Conservation (phyloP, 2,797 vertebrate species). For the Mionectes olivaceus region DNA sequence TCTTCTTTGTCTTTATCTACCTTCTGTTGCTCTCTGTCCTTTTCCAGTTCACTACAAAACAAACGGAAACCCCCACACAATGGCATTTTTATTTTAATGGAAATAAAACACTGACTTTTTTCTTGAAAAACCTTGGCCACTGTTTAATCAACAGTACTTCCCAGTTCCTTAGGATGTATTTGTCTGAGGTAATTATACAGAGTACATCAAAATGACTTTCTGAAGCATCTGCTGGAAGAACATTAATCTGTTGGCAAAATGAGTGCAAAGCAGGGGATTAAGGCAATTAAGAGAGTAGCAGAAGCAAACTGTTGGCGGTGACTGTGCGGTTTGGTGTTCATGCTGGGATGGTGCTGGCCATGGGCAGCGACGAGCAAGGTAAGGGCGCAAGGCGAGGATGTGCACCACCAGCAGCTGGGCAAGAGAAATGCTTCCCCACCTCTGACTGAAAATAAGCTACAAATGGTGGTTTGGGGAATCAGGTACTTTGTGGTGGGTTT, state of each 20-base stretch:
- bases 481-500: background rate
- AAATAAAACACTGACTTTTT: background rate
- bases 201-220: background rate
- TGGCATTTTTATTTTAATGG: background rate
- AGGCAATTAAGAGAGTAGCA: background rate
- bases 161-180: constrained; percentile 1
- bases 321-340: background rate
- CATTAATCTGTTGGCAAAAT: constrained; percentile 11
- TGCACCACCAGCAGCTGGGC: background rate
- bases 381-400: background rate
- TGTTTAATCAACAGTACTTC: background rate
- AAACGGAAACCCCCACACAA: background rate
- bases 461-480: background rate
- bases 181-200: background rate
- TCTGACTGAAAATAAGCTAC: background rate
- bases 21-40: background rate
- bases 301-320: background rate
- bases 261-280: constrained; percentile 1
- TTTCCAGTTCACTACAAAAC: background rate
- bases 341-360: fast-evolving
- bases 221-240: background rate
- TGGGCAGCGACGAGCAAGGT: background rate
- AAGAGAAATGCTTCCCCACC: background rate
- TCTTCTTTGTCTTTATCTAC: background rate
- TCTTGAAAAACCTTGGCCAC: background rate